These are phyloP conservation scores for Stegodyphus mimosarum DNA, from an alignment of 1,140 invertebrate species.

Conservation along the genomic window DNA sequence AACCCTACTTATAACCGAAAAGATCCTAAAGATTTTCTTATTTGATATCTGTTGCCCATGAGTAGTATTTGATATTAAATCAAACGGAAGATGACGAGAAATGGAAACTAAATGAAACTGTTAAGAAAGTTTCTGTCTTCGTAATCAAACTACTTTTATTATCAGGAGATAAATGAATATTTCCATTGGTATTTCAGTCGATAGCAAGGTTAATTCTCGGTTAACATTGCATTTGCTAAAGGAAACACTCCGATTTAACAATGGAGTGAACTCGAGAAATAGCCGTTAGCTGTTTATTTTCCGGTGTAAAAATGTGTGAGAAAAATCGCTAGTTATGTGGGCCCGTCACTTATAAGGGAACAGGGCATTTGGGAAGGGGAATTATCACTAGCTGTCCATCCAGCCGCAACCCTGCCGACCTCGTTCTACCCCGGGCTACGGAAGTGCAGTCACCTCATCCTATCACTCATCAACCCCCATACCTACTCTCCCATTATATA, in stretches of 20 bases:
- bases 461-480: constrained; percentile 12
- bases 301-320: constrained; percentile 6
- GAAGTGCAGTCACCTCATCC: constrained; percentile 58
- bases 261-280: not conserved
- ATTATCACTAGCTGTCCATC: constrained; percentile 13
- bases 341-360: constrained; percentile 8
- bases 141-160: no score
- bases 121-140: no score
- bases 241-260: not conserved
- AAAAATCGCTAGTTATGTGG: constrained; percentile 23
- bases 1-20: no score
- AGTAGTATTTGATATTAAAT: no score
- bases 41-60: no score
- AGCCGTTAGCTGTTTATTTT: constrained; percentile 1
- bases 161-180: no score
- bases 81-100: no score
- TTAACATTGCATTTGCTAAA: no score
- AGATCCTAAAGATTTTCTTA: no score
- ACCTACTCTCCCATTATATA: not conserved
- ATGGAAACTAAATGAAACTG: no score
- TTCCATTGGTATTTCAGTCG: no score
- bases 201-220: no score
- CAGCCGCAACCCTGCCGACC: constrained; percentile 26
- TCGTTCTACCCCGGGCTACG: constrained; percentile 34
- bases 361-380: constrained; percentile 2